Percentiles rank a stretch among this genome's conserved stretches.
phyloP scores from a whole-genome alignment of 2,797 vertebrate genomes.

The Paedocypris micromegethes region DNA sequence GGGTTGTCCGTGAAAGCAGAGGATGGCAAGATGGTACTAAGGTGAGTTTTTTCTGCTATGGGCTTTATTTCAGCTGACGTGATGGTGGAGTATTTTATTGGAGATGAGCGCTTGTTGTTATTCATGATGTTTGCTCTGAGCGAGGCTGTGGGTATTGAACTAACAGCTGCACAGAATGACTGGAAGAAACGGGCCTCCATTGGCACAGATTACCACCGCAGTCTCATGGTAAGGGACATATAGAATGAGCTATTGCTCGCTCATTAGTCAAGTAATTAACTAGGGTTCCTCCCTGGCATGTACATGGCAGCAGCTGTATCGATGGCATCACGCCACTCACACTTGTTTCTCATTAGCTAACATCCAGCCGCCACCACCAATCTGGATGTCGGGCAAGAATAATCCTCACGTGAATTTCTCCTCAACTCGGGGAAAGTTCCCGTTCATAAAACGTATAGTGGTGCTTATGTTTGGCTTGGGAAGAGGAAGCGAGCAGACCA shows the following conservation, averaged over 20 bases:
- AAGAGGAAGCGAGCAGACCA: slow-evolving; percentile 4
- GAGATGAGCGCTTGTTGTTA: slow-evolving; percentile 3
- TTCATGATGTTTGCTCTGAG: background rate
- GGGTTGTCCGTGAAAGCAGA: too few relatives aligned
- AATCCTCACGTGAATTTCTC: too few relatives aligned
- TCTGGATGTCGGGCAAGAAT: background rate
- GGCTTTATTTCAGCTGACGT: too few relatives aligned
- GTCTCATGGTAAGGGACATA: slow-evolving; percentile 41
- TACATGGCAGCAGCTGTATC: slow-evolving; percentile 39
- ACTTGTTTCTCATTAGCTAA: slow-evolving; percentile 38
- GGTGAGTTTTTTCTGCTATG: too few relatives aligned
- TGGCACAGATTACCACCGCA: slow-evolving; percentile 28
- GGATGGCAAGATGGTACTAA: too few relatives aligned
- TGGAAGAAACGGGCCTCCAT: slow-evolving; percentile 16
- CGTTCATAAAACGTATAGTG: too few relatives aligned
- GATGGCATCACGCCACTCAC: slow-evolving; percentile 12
- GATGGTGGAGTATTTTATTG: background rate
- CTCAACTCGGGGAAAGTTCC: too few relatives aligned
- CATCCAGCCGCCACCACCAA: too few relatives aligned
- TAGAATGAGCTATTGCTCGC: slow-evolving; percentile 25
- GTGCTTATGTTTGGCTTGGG: background rate
- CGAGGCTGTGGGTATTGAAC: background rate
- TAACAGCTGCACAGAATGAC: slow-evolving; percentile 19
- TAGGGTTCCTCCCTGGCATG: slow-evolving; percentile 36
- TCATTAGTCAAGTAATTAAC: slow-evolving; percentile 52